Evolutionary conservation across 2,888 invertebrate species (phyloP).

Genomic region (Elegia similella): DNA sequence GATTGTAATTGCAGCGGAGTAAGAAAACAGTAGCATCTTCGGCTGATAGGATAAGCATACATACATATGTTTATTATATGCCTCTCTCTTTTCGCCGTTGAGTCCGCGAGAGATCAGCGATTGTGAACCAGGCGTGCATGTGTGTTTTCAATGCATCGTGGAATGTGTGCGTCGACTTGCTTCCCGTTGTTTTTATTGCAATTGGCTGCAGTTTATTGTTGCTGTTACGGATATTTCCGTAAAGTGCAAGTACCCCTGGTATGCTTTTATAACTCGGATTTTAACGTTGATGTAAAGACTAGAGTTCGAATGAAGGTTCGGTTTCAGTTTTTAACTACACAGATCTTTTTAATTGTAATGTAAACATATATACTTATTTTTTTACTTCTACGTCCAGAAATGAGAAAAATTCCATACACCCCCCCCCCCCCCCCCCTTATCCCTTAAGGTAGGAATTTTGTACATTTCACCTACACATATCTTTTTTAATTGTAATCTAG

Average conservation of each 20-base stretch:
- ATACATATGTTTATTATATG: not conserved
- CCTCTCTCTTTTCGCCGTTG: constrained; percentile 7
- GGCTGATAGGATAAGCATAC: not conserved
- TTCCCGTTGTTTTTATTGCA: constrained; percentile 17
- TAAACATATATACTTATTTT: no score
- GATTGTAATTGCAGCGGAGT: constrained; percentile 1
- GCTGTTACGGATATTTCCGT: constrained; percentile 10
- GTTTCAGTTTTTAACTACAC: no score
- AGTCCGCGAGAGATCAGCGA: not conserved
- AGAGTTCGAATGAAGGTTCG: no score
- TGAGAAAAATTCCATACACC: no score
- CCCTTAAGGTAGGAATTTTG: no score
- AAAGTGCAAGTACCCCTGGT: constrained; percentile 1
- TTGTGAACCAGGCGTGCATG: not conserved
- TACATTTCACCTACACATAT: no score
- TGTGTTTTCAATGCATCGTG: constrained; percentile 11
- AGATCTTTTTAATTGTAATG: no score
- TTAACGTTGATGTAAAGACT: not conserved
- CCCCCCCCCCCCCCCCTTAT: no score
- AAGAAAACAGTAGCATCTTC: constrained; percentile 1
- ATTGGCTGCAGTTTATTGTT: not conserved
- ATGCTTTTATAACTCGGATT: not conserved
- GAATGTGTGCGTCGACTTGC: constrained; percentile 8
- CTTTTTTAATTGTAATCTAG: no score
- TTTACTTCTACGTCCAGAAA: no score